Percentiles rank a stretch among this genome's conserved stretches.
Conservation (phyloP, 2,113 vertebrate species). For the Salvelinus namaycush region DNA sequence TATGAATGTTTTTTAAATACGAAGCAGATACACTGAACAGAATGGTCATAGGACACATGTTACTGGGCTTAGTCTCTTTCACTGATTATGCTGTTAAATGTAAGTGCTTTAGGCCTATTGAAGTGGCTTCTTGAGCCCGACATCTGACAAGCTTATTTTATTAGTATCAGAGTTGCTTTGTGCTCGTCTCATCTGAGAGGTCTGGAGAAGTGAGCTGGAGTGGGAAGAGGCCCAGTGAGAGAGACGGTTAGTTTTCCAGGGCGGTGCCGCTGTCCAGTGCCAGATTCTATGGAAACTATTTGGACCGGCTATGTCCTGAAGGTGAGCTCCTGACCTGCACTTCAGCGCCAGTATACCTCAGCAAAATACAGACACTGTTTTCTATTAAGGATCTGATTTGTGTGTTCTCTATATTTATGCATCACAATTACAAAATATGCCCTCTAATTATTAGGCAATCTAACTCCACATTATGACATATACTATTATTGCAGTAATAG, state of each 20-base stretch:
- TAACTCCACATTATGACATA: neutral
- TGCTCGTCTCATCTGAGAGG: neutral
- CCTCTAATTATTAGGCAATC: neutral
- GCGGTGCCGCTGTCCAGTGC: neutral
- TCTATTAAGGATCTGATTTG: neutral
- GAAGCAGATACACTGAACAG: neutral
- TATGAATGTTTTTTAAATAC: neutral
- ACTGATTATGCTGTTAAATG: neutral
- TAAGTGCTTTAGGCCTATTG: neutral
- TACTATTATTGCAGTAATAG: neutral
- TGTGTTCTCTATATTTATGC: neutral
- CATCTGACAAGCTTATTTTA: neutral
- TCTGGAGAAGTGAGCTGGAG: neutral
- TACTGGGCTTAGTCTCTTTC: neutral
- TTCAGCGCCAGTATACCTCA: neutral
- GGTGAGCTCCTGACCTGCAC: conserved; percentile 20
- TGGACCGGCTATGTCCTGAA: conserved; percentile 25
- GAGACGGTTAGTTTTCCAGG: neutral
- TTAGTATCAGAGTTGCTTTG: neutral
- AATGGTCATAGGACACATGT: neutral
- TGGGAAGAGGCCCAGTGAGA: neutral
- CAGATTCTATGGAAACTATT: conserved; percentile 27
- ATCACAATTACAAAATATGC: neutral
- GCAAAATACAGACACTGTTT: neutral
- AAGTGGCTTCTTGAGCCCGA: neutral